Evolutionary conservation across 2,113 vertebrate genomes (phyloP).

Genomic region (Zingel zingel): DNA sequence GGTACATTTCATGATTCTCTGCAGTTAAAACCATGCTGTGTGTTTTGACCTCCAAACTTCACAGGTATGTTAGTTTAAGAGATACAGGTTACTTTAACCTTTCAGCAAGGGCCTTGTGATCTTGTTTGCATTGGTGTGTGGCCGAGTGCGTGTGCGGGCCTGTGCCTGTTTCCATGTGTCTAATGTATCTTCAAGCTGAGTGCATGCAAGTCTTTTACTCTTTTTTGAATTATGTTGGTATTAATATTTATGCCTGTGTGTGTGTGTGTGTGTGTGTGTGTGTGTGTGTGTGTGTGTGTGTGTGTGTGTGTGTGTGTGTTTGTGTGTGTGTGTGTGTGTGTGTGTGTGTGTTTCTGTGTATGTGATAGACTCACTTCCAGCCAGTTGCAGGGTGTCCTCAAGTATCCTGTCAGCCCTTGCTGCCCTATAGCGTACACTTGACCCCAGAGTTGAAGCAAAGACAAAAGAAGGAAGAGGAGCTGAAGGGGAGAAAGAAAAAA

Average conservation of each 20-base stretch:
- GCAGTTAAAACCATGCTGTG: not conserved
- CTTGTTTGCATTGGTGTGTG: conserved; percentile 34
- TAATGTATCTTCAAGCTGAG: not conserved
- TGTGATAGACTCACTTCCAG: conserved; percentile 81
- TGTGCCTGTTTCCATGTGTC: not conserved
- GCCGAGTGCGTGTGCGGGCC: not conserved
- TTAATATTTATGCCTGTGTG: not conserved
- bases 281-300: not conserved
- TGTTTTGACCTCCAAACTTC: conserved; percentile 31
- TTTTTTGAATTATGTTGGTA: not conserved
- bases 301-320: not conserved
- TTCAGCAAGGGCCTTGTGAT: conserved; percentile 28
- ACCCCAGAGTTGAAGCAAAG: conserved; percentile 75
- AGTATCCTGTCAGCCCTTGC: conserved; percentile 75
- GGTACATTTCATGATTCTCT: not conserved
- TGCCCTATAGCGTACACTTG: conserved; percentile 71
- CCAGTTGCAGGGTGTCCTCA: conserved; percentile 77
- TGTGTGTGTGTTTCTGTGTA: not conserved
- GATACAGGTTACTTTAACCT: conserved; percentile 49
- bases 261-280: not conserved
- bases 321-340: too few relatives aligned
- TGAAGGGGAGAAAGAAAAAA: conserved; percentile 52
- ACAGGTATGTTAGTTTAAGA: conserved; percentile 53
- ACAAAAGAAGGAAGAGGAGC: conserved; percentile 83
- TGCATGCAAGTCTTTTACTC: not conserved